Conservation (phyloP, 2,113 vertebrate genomes). For the Cacatua alba region DNA sequence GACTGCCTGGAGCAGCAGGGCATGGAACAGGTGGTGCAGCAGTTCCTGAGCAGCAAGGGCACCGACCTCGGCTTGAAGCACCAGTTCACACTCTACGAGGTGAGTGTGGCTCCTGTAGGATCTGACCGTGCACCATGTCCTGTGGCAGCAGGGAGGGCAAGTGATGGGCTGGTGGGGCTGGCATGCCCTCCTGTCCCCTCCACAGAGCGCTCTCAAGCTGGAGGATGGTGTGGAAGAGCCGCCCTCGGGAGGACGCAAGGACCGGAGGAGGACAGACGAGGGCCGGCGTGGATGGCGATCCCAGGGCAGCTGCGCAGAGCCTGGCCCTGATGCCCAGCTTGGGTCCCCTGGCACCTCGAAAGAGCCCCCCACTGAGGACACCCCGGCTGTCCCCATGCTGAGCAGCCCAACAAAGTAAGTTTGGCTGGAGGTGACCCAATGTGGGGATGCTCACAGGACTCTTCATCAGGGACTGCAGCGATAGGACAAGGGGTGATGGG, state of each 20-base stretch:
- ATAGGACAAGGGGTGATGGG: neutral
- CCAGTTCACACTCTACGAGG: conserved; percentile 90
- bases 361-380: neutral
- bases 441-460: neutral
- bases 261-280: conserved; percentile 87
- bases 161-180: neutral
- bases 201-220: conserved; percentile 80
- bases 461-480: neutral
- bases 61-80: conserved; percentile 84
- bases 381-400: accelerated
- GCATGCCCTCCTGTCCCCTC: neutral
- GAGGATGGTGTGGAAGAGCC: conserved; percentile 87
- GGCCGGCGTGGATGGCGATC: conserved; percentile 79
- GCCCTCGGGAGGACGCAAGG: conserved; percentile 73
- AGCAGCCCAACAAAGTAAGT: conserved; percentile 27
- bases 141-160: neutral
- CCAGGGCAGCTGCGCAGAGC: conserved; percentile 70
- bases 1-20: conserved; percentile 92
- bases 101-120: neutral
- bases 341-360: neutral
- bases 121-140: accelerated
- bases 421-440: accelerated
- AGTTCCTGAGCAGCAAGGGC: conserved; percentile 77
- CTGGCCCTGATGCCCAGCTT: neutral
- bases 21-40: conserved; percentile 88